Percentiles rank a stretch among this genome's conserved stretches.
These are phyloP conservation scores for Melolontha melolontha DNA, from an alignment of 2,888 invertebrate genomes.

Conservation along the genomic window DNA sequence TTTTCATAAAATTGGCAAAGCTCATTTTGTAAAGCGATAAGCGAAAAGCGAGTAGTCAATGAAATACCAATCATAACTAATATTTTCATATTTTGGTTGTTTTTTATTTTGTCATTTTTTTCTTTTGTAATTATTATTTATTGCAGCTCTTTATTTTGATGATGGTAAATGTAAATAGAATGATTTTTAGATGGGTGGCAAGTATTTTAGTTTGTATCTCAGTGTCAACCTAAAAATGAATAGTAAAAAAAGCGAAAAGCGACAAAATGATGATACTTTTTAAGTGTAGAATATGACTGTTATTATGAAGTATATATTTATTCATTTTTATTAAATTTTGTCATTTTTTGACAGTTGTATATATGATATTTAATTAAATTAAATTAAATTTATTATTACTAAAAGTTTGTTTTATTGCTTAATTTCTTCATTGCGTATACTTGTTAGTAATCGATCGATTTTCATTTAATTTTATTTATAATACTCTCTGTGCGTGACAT, in stretches of 20 bases:
- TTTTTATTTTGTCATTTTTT: constrained; percentile 34
- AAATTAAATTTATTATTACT: constrained; percentile 42
- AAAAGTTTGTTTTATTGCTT: constrained; percentile 18
- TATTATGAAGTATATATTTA: constrained; percentile 43
- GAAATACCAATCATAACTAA: constrained; percentile 13
- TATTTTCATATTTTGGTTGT: constrained; percentile 13
- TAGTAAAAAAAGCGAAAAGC: constrained; percentile 11
- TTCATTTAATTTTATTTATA: too few species aligned
- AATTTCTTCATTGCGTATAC: too few species aligned
- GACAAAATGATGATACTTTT: constrained; percentile 32
- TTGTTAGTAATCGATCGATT: too few species aligned
- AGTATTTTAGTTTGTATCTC: constrained; percentile 43
- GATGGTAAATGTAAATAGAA: constrained; percentile 41
- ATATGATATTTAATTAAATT: constrained; percentile 40
- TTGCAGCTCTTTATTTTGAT: constrained; percentile 44
- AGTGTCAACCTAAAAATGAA: constrained; percentile 32
- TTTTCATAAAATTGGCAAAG: constrained; percentile 43
- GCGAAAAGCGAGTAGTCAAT: constrained; percentile 33
- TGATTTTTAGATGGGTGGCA: constrained; percentile 39
- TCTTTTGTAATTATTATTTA: constrained; percentile 31
- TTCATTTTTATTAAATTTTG: constrained; percentile 44
- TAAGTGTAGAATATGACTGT: constrained; percentile 42
- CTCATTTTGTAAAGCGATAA: constrained; percentile 30
- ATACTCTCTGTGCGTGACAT: too few species aligned
- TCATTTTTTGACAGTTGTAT: constrained; percentile 43